Evolutionary conservation across 2,113 vertebrate species (phyloP).

Genomic region (Dromaius novaehollandiae): DNA sequence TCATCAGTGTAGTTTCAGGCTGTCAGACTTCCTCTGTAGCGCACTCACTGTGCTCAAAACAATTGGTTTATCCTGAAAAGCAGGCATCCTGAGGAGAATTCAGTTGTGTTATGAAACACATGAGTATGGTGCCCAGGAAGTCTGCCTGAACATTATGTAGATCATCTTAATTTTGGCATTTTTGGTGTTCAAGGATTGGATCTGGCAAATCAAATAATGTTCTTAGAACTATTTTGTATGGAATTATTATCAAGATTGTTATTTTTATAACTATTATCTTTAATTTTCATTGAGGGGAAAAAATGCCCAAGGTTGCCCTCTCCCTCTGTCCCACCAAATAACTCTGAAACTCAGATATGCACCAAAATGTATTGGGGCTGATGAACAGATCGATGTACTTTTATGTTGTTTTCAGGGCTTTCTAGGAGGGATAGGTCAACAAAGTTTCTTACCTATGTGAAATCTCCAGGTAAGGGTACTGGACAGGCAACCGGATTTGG

Average conservation of each 20-base stretch:
- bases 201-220: not conserved
- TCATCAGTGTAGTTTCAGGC: not conserved
- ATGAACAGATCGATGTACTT: rapidly evolving
- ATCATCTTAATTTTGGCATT: not conserved
- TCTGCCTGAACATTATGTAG: not conserved
- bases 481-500: not conserved
- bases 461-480: not conserved
- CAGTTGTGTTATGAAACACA: not conserved
- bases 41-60: not conserved
- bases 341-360: not conserved
- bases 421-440: not conserved
- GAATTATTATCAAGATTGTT: not conserved
- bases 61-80: not conserved
- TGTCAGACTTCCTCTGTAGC: not conserved
- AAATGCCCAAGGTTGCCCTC: not conserved
- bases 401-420: not conserved
- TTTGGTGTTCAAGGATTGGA: not conserved
- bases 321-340: not conserved
- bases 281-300: not conserved
- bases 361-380: not conserved
- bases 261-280: not conserved
- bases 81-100: not conserved
- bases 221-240: not conserved
- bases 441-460: not conserved
- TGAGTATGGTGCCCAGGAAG: not conserved